Base-by-base conservation (phyloP, 1,140 invertebrate species). In the Tenebrio molitor region DNA sequence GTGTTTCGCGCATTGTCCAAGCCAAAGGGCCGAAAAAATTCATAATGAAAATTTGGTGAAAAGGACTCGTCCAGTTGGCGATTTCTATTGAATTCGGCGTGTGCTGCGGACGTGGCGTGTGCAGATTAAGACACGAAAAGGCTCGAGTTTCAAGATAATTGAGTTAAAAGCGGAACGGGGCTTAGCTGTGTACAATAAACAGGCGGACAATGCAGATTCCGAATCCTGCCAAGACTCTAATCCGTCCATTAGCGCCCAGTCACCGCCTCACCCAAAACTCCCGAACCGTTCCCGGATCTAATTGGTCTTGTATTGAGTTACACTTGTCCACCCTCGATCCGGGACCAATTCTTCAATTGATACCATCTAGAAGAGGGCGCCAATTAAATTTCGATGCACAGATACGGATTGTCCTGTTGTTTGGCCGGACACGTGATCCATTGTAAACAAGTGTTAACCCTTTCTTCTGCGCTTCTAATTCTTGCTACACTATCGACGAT, bases 81-180 rank as follows among this genome's bases (percentile, higher is more conserved):
- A 58, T 58, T 58, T 58, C 50, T 29, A 58, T 58, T 29, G 50
- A 58, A 58, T 29, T 58, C 50, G 50, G 50, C 50, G 50, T 58
- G 50, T 58, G 50, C 50, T 53, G 12, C 21, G 50, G 50, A 58
- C 50, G 10, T 58, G 50, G 50, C 50, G 50, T 58, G 50, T 58
- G 50, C 50, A 58, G 50, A 58, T 58, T 58, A 66, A 66, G 36
- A 66, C 62, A 66, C 36, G 42, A 66, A 66, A 66, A 66, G 64
- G 36, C 21, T 66, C 64, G 42, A 44, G 64, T 66, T 66, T 66
- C 64, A 66, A 66, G 64, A 66, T 66, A 66, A 66, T 66, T 66
- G 64, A 66, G 64, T 66, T 66, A 66, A 66, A 66, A 66, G 17
- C 64, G 44, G 64, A 14, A 66, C 42, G 8, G 34, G 34, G 34